Base-by-base conservation (phyloP, 2,888 invertebrate species). In the Strigamia crassipes region DNA sequence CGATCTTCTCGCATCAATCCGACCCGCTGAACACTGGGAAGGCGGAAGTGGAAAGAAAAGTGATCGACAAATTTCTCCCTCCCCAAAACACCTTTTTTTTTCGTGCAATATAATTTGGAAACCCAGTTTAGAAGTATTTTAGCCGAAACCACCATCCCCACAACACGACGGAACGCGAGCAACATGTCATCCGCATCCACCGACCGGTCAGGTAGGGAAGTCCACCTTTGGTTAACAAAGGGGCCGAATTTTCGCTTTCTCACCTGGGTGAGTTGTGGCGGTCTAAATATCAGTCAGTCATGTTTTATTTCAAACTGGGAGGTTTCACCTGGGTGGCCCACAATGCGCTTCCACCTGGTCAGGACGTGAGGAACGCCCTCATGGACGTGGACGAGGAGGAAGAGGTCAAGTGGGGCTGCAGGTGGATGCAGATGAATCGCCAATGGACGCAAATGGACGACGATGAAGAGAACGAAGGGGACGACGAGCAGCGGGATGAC, bases 201-300 rank as follows among this genome's bases (percentile, higher is more conserved):
- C 51, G 51, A 51, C 51, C 51, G 51, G 51, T 51, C 51, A 51
- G 51, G 51, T 51, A 51, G 51, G 51, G 51, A 51, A 51, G 51
- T 51, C 51, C n/a, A 51, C 51, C 51, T 51, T 51, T 51, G 51
- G n/a, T 3, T 15, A 15, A 51, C 51, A 51, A 51, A n/a, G 51
- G 51, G 51, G 12, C 18, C 51, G 51, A n/a, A n/a, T 51, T 51
- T 51, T 51, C 18, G 4, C 6, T n/a, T 18, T 51, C 15, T 51
- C n/a, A 51, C 18, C 51, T 18, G n/a, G n/a, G 18, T n/a, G 51
- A 51, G 51, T 51, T n/a, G n/a, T 18, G 51, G 51, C 51, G 51
- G 51, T 51, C 51, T 51, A 51, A 51, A 51, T 51, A 51, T 51
- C 51, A n/a, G 51, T 51, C 8, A 51, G 51, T 51, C n/a, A 51